Evolutionary conservation across 1,140 invertebrate genomes (phyloP).

Genomic region (Platyscapa corneri): DNA sequence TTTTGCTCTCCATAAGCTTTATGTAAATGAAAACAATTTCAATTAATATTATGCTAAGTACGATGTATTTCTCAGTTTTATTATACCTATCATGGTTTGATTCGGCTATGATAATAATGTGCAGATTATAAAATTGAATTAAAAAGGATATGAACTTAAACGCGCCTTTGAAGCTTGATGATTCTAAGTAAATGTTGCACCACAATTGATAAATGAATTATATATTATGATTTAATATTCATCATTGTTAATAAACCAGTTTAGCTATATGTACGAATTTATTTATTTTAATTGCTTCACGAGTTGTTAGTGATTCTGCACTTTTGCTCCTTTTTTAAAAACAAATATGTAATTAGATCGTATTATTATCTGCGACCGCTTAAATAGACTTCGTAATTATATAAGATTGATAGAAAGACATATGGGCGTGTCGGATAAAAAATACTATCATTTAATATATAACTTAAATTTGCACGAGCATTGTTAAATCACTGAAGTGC

Average conservation of each 20-base stretch:
- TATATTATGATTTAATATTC: background rate
- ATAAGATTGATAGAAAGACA: constrained; percentile 22
- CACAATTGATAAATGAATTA: background rate
- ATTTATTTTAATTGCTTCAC: background rate
- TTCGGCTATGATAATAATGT: background rate
- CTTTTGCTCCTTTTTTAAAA: background rate
- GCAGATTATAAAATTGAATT: background rate
- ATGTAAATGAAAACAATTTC: background rate
- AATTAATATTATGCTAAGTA: background rate
- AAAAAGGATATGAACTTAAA: background rate
- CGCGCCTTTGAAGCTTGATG: background rate
- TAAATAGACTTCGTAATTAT: constrained; percentile 38
- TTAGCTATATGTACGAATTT: background rate
- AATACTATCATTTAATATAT: background rate
- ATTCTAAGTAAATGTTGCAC: too few species aligned
- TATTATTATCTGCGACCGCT: constrained; percentile 43
- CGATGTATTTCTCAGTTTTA: background rate
- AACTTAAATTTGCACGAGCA: background rate
- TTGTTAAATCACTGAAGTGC: background rate
- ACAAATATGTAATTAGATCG: background rate
- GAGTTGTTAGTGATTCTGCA: constrained; percentile 10
- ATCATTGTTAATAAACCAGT: background rate
- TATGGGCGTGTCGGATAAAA: background rate
- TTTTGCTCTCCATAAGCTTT: background rate
- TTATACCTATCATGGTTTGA: background rate